Evolutionary conservation across 2,797 vertebrate species (phyloP), one percentile per base, ranked within the genome.

Genomic region (Aldrovandia affinis): DNA sequence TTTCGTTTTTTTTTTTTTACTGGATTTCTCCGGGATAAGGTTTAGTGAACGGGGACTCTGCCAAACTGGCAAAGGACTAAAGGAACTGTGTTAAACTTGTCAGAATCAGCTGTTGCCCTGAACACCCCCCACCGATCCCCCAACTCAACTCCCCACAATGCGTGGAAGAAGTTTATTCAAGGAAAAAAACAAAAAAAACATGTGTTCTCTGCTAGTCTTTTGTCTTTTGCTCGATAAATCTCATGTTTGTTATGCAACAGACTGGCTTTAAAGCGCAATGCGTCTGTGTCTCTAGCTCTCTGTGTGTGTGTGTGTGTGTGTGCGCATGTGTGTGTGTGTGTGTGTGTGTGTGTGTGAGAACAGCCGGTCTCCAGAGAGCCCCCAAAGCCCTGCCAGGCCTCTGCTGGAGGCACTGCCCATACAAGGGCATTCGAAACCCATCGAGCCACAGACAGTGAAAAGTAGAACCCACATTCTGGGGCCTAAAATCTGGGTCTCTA

Each of bases 51-150:
- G 3, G 47, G n/a, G 81, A 82, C 39, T 42, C 73, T 86, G 89
- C 89, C 89, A 90, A n/a, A 85, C 81, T 89, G 88, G 87, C 87
- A 73, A 42, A 28, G 68, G 86, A 88, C 63, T 59, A 88, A 88
- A 87, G 85, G 61, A 81, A 47, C 83, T 50, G 81, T 73, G 36
- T 87, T 84, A 89, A 86, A 88, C 81, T 83, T 88, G 88, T 89
- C 88, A 85, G 85, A 86, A 89, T 89, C 88, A 89, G 88, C 89
- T 88, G 88, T 83, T 87, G 70, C 79, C 33, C 81, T 65, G n/a
- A 78, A 55, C 82, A 78, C 33, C 22, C 85, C 44, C 44, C 54
- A 28, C 20, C 82, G 73, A 28, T 55, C 22, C 12, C 33, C 81
- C 75, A n/a, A n/a, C n/a, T n/a, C n/a, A n/a, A n/a, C n/a, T n/a